A percentile compares a stretch with the other conserved stretches of the same genome.
phyloP scores from a whole-genome alignment of 2,888 invertebrate species.

The Coleophora flavipennella region DNA sequence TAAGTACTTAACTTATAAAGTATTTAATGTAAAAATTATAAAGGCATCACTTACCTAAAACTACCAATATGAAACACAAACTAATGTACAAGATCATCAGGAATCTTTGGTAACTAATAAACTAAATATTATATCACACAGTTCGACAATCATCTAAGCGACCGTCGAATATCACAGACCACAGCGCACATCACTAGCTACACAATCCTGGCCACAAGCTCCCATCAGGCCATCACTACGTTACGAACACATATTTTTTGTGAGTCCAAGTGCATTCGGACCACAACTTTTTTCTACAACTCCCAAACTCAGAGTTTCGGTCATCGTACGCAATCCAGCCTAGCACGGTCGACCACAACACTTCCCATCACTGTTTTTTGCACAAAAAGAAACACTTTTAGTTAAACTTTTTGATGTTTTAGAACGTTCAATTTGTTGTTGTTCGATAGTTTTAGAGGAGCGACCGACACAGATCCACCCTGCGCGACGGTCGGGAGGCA shows the following conservation, averaged over 20 bases:
- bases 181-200: conserved; percentile 70
- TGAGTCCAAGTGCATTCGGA: conserved; percentile 56
- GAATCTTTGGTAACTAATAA: conserved; percentile 72
- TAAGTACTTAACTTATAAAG: conserved; percentile 12
- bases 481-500: conserved; percentile 45
- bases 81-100: conserved; percentile 72
- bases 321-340: conserved; percentile 51
- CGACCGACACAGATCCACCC: conserved; percentile 48
- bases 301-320: conserved; percentile 54
- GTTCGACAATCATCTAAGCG: conserved; percentile 65
- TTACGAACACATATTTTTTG: conserved; percentile 64
- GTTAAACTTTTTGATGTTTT: conserved; percentile 21
- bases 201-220: conserved; percentile 60
- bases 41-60: conserved; percentile 60
- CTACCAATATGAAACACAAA: conserved; percentile 72
- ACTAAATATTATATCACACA: conserved; percentile 63
- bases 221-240: conserved; percentile 66
- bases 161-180: conserved; percentile 63
- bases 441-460: conserved; percentile 50
- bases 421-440: conserved; percentile 52
- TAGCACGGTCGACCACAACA: conserved; percentile 27
- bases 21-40: conserved; percentile 18
- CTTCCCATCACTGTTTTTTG: conserved; percentile 49
- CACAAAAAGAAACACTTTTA: conserved; percentile 18
- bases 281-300: conserved; percentile 57